Evolutionary conservation across 1,140 invertebrate species (phyloP), one percentile per base, ranked within the genome.

Genomic region (Phymorhynchus buccinoides): DNA sequence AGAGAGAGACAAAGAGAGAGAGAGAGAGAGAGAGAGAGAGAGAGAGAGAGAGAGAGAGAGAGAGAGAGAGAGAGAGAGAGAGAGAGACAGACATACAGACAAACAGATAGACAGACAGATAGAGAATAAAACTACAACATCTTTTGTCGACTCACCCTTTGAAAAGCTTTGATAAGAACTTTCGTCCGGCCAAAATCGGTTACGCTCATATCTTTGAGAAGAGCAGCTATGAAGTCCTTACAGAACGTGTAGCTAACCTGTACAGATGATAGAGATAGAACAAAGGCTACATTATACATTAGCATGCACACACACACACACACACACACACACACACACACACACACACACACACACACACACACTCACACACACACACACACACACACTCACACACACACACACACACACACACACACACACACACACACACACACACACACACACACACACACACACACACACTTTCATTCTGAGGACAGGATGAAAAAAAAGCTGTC

Each of bases 211-310:
- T 95, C 93, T 86, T 95, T 94, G 27, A 95, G 90, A 4, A 96
- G 89, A 27, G 95, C 91, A 41, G 93, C 93, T 56, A 96, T 93
- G 89, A 96, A 96, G 86, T 96, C 95, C 90, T 95, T 95, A 90
- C 95, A 96, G 90, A 96, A 96, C 16, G 94, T 95, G 90, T 96
- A 95, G 35, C 95, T 96, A 1, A 96, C 95, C 95, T 95, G 84
- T 1, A 88, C 84, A 79, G 48, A 66, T 6, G 6, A 32, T 14
- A 71, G 30, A 71, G 18, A 71, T 6, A 71, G 30, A 71, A 71
- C 66, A 12, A 7, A 71, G 6, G 66, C n/a, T n/a, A n/a, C n/a
- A n/a, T n/a, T n/a, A n/a, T n/a, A n/a, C n/a, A n/a, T n/a, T n/a
- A 14, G n/a, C 56, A 62, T 27, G n/a, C 56, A 62, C 56, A 27